Evolutionary conservation across 2,888 invertebrate species (phyloP).

Genomic region (Sussaba pulchella): DNA sequence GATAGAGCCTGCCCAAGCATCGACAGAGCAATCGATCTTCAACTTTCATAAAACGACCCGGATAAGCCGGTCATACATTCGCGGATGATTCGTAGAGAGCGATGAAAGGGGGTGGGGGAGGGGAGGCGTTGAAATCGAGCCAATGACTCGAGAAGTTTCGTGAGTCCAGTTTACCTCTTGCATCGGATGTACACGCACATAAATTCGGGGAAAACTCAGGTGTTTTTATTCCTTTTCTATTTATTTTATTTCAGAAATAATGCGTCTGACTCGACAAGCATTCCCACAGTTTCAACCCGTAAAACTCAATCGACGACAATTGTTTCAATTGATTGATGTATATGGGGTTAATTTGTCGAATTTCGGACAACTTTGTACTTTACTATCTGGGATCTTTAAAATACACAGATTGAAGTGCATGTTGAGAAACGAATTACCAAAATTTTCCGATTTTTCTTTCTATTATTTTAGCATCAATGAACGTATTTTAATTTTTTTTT

Average conservation of each 20-base stretch:
- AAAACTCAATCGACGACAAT: constrained; percentile 1
- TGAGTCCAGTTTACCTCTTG: constrained; percentile 55
- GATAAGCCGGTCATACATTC: constrained; percentile 68
- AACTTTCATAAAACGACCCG: constrained; percentile 67
- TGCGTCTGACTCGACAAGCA: constrained; percentile 33
- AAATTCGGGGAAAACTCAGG: constrained; percentile 52
- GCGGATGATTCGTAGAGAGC: constrained; percentile 57
- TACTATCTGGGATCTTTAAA: too few relatives aligned
- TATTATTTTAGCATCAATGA: not conserved
- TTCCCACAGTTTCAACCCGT: constrained; percentile 9
- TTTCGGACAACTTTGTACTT: too few relatives aligned
- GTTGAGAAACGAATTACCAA: too few relatives aligned
- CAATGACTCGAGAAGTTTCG: constrained; percentile 67
- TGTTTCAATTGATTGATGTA: not conserved
- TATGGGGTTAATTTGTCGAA: too few relatives aligned
- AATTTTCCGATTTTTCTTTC: too few relatives aligned
- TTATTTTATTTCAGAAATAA: too few relatives aligned
- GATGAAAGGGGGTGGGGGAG: not conserved
- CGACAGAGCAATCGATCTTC: constrained; percentile 63
- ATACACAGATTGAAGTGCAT: too few relatives aligned
- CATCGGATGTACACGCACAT: constrained; percentile 47
- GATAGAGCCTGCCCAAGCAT: constrained; percentile 51
- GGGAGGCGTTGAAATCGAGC: constrained; percentile 67
- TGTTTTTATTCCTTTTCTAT: constrained; percentile 50
- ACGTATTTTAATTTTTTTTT: not conserved